phyloP scores from a whole-genome alignment of 2,797 vertebrate species.

The Diplodus sargus region DNA sequence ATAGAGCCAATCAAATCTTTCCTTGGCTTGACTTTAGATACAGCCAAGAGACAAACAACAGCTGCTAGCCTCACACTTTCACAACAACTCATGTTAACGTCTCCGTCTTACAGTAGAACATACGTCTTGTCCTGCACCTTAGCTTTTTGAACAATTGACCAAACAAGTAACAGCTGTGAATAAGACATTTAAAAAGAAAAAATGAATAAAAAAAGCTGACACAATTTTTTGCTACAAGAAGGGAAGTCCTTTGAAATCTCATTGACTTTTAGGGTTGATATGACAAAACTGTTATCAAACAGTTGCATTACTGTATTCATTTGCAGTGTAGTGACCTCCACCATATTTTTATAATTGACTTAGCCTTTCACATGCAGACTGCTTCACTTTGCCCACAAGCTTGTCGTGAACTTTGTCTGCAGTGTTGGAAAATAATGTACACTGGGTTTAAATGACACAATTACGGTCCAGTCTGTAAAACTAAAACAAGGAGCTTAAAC shows the following conservation, averaged over 20 bases:
- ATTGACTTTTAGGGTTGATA: neutral
- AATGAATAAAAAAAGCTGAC: neutral
- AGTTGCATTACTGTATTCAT: no score
- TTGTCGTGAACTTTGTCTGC: neutral
- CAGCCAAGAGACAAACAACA: neutral
- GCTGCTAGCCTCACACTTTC: no score
- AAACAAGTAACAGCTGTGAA: neutral
- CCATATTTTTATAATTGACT: neutral
- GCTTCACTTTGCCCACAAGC: neutral
- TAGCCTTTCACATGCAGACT: neutral
- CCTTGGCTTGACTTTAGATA: neutral
- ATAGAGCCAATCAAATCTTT: neutral
- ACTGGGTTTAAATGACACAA: neutral
- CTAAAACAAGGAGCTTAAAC: neutral
- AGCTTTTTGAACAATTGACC: neutral
- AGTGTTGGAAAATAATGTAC: neutral
- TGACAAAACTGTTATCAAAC: neutral
- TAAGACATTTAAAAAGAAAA: neutral
- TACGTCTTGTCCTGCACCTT: neutral
- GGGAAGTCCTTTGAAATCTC: neutral
- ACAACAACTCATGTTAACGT: neutral
- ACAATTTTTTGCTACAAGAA: neutral
- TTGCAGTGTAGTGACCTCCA: neutral
- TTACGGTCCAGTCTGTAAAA: neutral
- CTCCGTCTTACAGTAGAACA: neutral